Evolutionary conservation across 1,140 invertebrate species (phyloP).

Genomic region (Meteorus sp.): DNA sequence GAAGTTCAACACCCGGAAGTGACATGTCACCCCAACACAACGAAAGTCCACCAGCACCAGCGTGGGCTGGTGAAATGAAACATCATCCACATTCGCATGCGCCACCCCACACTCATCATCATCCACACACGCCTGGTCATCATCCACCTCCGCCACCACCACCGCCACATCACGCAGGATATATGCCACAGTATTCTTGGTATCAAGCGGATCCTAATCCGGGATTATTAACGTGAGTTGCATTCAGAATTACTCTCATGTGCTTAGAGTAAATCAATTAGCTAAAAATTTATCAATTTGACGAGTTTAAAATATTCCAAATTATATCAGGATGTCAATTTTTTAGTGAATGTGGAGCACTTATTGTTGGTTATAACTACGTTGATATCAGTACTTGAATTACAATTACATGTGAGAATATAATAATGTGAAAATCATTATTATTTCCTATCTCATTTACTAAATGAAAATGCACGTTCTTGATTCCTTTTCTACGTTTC

Average conservation of each 20-base stretch:
- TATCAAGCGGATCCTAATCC: conserved; percentile 73
- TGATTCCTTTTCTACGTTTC: too few relatives aligned
- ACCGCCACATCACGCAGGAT: conserved; percentile 60
- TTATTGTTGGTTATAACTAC: too few relatives aligned
- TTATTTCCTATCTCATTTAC: too few relatives aligned
- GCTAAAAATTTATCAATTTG: background rate
- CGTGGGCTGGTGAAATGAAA: conserved; percentile 73
- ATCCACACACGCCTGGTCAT: conserved; percentile 64
- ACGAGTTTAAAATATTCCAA: background rate
- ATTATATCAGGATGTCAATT: too few relatives aligned
- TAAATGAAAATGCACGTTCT: too few relatives aligned
- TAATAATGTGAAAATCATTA: too few relatives aligned
- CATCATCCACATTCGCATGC: conserved; percentile 64
- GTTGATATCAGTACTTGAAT: too few relatives aligned
- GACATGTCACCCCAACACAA: conserved; percentile 65
- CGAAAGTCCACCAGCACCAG: conserved; percentile 64
- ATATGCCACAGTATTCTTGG: conserved; percentile 77
- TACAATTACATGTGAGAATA: too few relatives aligned
- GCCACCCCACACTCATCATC: conserved; percentile 62
- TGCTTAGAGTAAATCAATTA: conserved; percentile 2
- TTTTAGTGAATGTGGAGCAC: too few relatives aligned
- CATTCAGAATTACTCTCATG: conserved; percentile 10
- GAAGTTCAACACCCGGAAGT: conserved; percentile 62
- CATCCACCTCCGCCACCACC: conserved; percentile 61
- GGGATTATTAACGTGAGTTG: conserved; percentile 71